Conservation (phyloP, 1,140 invertebrate species). For the Sinonovacula constricta region DNA sequence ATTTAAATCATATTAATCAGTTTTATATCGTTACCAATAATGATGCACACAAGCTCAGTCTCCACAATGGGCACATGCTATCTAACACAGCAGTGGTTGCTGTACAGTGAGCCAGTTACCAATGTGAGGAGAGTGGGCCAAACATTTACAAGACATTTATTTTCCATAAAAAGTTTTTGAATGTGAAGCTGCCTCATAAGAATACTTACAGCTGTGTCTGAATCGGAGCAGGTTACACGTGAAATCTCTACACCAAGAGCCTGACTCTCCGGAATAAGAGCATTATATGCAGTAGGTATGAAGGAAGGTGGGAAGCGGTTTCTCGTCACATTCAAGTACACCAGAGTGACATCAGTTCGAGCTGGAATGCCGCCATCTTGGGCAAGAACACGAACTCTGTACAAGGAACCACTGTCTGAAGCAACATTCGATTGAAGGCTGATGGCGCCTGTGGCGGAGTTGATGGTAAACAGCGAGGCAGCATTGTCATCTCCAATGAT, state of each 20-base stretch:
- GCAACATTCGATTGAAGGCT: slow-evolving; percentile 49
- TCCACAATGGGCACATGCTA: too few species aligned
- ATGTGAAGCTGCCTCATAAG: too few species aligned
- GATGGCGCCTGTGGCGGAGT: slow-evolving; percentile 54
- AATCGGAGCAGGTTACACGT: slow-evolving; percentile 40
- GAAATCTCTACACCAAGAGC: slow-evolving; percentile 46
- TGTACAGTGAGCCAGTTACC: too few species aligned
- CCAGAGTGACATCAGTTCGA: slow-evolving; percentile 86
- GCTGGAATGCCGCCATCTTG: slow-evolving; percentile 52
- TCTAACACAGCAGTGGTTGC: too few species aligned
- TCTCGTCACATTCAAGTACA: slow-evolving; percentile 57
- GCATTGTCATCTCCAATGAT: slow-evolving; percentile 69
- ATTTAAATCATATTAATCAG: too few species aligned
- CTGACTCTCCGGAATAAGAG: slow-evolving; percentile 50
- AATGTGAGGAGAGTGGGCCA: too few species aligned
- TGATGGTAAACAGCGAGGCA: slow-evolving; percentile 57
- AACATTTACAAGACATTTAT: too few species aligned
- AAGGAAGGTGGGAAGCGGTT: slow-evolving; percentile 59
- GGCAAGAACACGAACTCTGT: slow-evolving; percentile 51
- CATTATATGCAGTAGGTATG: neutral
- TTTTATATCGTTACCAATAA: too few species aligned
- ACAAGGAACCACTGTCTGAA: slow-evolving; percentile 21
- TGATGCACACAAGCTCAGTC: too few species aligned
- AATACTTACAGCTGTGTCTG: slow-evolving; percentile 57
- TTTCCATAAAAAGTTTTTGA: too few species aligned